phyloP scores from a whole-genome alignment of 2,797 vertebrate species.

The Falco rusticolus region DNA sequence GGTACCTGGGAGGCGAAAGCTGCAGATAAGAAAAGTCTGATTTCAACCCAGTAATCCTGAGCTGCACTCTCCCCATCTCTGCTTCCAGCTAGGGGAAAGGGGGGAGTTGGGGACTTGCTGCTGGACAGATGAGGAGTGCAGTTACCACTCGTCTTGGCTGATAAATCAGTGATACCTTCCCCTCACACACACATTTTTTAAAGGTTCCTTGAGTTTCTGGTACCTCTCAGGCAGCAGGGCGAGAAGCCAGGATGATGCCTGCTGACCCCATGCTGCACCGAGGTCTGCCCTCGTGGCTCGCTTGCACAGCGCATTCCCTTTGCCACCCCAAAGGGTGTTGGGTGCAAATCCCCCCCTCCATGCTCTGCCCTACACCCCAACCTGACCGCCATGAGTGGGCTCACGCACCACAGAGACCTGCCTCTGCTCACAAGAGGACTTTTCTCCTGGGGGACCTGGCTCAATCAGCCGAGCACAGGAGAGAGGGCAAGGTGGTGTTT shows the following conservation, averaged over 20 bases:
- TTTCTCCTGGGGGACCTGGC: neutral
- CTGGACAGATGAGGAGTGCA: neutral
- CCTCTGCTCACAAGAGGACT: neutral
- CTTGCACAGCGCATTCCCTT: neutral
- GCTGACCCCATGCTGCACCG: neutral
- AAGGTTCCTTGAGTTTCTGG: neutral
- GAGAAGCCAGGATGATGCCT: neutral
- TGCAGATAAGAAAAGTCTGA: neutral
- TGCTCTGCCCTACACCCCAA: rapidly evolving
- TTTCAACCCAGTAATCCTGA: neutral
- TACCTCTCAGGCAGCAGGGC: neutral
- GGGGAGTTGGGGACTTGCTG: neutral
- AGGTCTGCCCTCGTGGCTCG: neutral
- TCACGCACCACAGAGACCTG: neutral
- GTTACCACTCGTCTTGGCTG: neutral
- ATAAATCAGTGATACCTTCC: neutral
- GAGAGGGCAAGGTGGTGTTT: neutral
- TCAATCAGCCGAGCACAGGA: neutral
- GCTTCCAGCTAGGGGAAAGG: neutral
- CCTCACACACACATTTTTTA: rapidly evolving
- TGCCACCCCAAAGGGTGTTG: rapidly evolving
- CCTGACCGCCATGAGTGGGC: rapidly evolving
- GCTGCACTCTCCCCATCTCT: neutral
- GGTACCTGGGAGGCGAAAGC: neutral
- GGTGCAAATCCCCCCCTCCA: neutral